These are phyloP conservation scores for Pan paniscus DNA, from an alignment of 2,113 vertebrate species.

Conservation along the genomic window DNA sequence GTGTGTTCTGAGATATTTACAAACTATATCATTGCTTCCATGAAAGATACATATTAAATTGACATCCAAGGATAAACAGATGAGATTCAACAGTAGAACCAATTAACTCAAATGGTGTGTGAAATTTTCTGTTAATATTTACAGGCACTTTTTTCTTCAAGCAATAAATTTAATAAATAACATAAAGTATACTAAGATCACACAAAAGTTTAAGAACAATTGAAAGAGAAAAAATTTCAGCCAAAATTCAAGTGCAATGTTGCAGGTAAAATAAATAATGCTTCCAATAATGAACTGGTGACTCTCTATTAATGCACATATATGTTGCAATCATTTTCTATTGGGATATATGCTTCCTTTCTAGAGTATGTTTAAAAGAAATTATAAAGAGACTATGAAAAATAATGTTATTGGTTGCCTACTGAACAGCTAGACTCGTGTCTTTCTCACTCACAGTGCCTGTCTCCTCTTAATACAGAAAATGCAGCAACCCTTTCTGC, in stretches of 20 bases:
- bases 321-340: neutral
- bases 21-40: neutral
- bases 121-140: neutral
- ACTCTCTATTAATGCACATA: neutral
- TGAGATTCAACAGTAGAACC: neutral
- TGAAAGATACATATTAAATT: neutral
- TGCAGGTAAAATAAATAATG: neutral
- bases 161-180: neutral
- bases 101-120: neutral
- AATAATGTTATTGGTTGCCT: neutral
- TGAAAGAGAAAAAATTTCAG: neutral
- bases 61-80: neutral
- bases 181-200: neutral
- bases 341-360: neutral
- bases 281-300: neutral
- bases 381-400: neutral
- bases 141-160: neutral
- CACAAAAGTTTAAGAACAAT: neutral
- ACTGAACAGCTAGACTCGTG: no score
- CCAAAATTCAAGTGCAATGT: neutral
- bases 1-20: neutral
- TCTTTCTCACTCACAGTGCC: no score
- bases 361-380: neutral
- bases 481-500: neutral
- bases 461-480: neutral